Percentiles rank a stretch among this genome's conserved stretches.
phyloP scores from a whole-genome alignment of 2,113 vertebrate genomes.

The Prietella phreatophila region DNA sequence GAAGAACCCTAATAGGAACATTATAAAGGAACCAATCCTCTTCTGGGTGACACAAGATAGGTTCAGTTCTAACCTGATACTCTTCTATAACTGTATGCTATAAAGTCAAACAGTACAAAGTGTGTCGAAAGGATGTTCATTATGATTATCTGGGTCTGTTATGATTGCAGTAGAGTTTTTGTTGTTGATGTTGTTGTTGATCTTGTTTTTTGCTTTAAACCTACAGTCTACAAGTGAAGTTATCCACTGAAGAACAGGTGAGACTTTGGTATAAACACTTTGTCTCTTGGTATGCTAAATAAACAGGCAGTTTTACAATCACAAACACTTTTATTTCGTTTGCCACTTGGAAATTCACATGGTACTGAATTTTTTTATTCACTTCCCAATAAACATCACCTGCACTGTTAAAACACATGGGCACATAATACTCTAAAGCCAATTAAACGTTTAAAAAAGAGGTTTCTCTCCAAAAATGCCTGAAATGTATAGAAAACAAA shows the following conservation, averaged over 20 bases:
- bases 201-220: neutral
- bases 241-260: neutral
- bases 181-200: neutral
- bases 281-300: neutral
- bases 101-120: neutral
- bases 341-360: slow-evolving; percentile 27
- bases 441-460: neutral
- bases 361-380: slow-evolving; percentile 16
- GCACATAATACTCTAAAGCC: slow-evolving; percentile 11
- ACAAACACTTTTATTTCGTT: slow-evolving; percentile 43
- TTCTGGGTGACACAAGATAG: neutral
- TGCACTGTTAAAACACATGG: slow-evolving; percentile 5
- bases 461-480: neutral
- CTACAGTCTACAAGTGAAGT: neutral
- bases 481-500: slow-evolving; percentile 46
- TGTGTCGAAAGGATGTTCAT: neutral
- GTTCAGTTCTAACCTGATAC: neutral
- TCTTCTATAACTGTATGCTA: neutral
- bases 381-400: neutral
- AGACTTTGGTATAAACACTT: neutral
- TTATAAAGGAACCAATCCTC: neutral
- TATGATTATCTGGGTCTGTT: neutral
- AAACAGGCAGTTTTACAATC: slow-evolving; percentile 24
- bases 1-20: neutral
- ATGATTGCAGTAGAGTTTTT: neutral